phyloP scores from a whole-genome alignment of 2,888 invertebrate species.

The Harpagoxenus sublaevis region DNA sequence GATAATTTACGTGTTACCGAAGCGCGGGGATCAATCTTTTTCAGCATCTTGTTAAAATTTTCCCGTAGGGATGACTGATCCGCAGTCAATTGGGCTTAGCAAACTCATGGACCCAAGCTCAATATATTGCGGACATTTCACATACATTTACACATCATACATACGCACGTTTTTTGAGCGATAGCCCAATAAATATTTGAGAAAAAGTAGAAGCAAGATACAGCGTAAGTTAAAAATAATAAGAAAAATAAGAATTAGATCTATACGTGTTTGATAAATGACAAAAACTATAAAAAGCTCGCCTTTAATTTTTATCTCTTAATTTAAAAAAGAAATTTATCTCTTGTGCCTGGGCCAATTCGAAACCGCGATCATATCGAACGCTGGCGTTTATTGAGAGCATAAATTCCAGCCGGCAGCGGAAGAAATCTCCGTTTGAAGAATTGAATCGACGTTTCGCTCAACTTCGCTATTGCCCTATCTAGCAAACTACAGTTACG shows the following conservation, averaged over 20 bases:
- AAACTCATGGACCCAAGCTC: not conserved
- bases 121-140: not conserved
- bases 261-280: not conserved
- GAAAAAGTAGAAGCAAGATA: not conserved
- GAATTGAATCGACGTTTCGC: conserved; percentile 18
- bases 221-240: not conserved
- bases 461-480: conserved; percentile 34
- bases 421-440: conserved; percentile 39
- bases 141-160: not conserved
- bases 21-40: not conserved
- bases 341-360: not conserved
- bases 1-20: not conserved
- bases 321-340: conserved; percentile 23
- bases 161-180: too few species aligned
- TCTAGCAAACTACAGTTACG: conserved; percentile 21
- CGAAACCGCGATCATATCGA: conserved; percentile 37
- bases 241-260: not conserved
- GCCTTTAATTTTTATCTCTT: not conserved
- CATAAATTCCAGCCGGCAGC: conserved; percentile 31
- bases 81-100: not conserved
- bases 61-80: not conserved
- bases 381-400: conserved; percentile 34
- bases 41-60: not conserved
- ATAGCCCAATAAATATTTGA: not conserved
- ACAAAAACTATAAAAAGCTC: not conserved